Conservation (phyloP, 2,113 vertebrate species). For the Talpa occidentalis region DNA sequence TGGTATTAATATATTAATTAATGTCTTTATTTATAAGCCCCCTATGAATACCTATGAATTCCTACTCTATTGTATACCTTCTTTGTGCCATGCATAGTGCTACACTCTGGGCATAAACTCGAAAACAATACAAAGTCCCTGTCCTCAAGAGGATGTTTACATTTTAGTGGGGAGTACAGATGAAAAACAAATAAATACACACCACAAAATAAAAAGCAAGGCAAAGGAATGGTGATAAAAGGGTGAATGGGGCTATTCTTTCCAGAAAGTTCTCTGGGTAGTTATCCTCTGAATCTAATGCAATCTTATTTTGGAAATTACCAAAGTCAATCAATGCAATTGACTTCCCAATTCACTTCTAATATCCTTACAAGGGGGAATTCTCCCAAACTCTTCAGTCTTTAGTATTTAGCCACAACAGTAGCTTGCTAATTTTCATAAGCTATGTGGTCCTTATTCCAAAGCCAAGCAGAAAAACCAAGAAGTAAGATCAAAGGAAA, state of each 20-base stretch:
- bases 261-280: neutral
- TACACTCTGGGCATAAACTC: neutral
- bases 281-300: neutral
- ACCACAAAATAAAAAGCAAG: constrained; percentile 1
- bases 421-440: neutral
- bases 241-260: neutral
- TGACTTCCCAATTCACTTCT: neutral
- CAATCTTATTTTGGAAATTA: neutral
- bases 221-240: neutral
- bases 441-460: neutral
- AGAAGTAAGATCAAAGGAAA: neutral
- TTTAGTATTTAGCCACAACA: neutral
- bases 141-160: neutral
- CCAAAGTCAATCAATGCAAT: neutral
- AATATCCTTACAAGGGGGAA: neutral
- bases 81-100: neutral
- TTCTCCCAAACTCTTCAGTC: neutral
- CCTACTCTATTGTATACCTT: neutral
- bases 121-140: neutral
- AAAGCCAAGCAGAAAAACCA: neutral
- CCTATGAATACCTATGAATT: no score
- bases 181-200: constrained; percentile 29
- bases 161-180: neutral
- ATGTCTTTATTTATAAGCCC: neutral
- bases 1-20: neutral